Conservation (phyloP, 2,113 vertebrate genomes). For the Xenopus laevis region DNA sequence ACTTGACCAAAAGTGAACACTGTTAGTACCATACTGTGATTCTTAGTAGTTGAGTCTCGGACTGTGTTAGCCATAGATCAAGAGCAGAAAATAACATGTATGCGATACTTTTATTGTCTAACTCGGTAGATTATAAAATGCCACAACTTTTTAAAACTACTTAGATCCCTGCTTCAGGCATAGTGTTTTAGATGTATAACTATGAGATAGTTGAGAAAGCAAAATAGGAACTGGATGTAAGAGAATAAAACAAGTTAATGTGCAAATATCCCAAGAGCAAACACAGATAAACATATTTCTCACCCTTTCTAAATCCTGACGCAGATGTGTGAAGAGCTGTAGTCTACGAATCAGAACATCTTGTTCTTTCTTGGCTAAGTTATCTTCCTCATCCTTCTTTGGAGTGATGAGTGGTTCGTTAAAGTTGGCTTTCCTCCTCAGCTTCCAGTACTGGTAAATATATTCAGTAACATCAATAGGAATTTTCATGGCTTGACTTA, state of each 20-base stretch:
- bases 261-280: not conserved
- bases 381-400: conserved; percentile 93
- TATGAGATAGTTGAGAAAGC: no score
- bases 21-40: no score
- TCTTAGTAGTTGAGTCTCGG: no score
- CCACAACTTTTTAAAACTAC: no score
- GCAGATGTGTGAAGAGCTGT: conserved; percentile 93
- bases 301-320: conserved; percentile 97
- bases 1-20: no score
- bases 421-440: conserved; percentile 91
- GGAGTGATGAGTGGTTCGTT: conserved; percentile 93
- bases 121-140: no score
- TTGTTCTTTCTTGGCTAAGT: conserved; percentile 88
- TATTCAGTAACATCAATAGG: conserved; percentile 78
- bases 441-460: conserved; percentile 95
- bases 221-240: not conserved
- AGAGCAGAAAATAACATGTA: no score
- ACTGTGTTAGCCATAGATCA: no score
- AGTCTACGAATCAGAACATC: conserved; percentile 88
- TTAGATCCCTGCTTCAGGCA: no score
- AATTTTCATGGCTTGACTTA: conserved; percentile 73
- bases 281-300: conserved; percentile 37
- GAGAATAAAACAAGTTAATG: not conserved
- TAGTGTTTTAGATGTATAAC: no score
- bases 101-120: no score